Evolutionary conservation across 2,113 vertebrate species (phyloP), one percentile per base, ranked within the genome.

Genomic region (Eolophus roseicapilla): DNA sequence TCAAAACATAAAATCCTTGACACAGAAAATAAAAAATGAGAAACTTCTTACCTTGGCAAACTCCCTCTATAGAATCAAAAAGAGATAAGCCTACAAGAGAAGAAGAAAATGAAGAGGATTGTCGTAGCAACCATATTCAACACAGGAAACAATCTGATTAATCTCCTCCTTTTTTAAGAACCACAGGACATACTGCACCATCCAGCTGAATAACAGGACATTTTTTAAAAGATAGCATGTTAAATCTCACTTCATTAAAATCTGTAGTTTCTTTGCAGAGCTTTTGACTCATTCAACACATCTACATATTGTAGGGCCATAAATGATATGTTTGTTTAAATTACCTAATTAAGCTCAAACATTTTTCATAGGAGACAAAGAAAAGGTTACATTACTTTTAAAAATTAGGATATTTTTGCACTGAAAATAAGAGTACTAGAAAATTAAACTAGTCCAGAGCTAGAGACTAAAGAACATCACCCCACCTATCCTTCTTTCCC

Each of bases 81-180:
- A 82, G 49, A 91, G 43, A 92, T 93, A 97, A 96, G 87, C n/a
- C 63, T 79, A 97, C 62, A 94, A 93, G 86, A 44, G 74, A 64
- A 7, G 3, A 77, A 71, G 59, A 73, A 74, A 90, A 95, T 88
- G 83, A 93, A 95, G 55, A 69, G 65, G 82, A 97, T 96, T 95
- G 97, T 97, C 97, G 97, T 97, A 97, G 97, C 97, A 98, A 98
- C 97, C 79, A 96, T 85, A 96, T 73, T 95, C 47, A 95, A 92
- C 60, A 79, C 37, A 92, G 44, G 94, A 96, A 97, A 95, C 74
- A 97, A 97, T 79, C 53, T 94, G 96, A 97, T 96, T 96, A 93
- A 92, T 84, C n/a, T 97, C 60, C 17, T 86, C 39, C 13, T 82
- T 46, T 55, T 75, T 55, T 2, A 62, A 53, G 46, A 43, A 28